Conservation (phyloP, 2,797 vertebrate species). For the Philypnodon macrostomus region DNA sequence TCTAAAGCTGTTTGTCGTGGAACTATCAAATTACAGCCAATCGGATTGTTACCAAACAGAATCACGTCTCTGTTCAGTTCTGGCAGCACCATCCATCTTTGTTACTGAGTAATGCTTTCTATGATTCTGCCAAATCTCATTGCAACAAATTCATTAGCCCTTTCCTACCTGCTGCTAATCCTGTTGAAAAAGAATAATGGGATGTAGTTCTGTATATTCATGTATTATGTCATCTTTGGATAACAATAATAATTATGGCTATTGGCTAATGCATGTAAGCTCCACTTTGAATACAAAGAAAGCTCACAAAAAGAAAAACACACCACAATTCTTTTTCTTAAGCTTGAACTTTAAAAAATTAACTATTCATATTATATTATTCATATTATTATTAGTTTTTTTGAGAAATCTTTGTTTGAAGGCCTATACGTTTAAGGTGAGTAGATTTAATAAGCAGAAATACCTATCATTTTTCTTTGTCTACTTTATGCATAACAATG, state of each 20-base stretch:
- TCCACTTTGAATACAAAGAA: too few relatives aligned
- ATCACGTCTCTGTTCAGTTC: constrained; percentile 47
- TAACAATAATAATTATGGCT: neutral
- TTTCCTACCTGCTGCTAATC: constrained; percentile 64
- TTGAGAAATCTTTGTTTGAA: too few relatives aligned
- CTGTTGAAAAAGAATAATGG: constrained; percentile 46
- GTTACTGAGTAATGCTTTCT: constrained; percentile 23
- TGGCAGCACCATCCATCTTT: constrained; percentile 50
- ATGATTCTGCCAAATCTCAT: constrained; percentile 62
- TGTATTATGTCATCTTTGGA: constrained; percentile 21
- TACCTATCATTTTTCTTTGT: too few relatives aligned
- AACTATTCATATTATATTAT: too few relatives aligned
- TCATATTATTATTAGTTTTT: too few relatives aligned
- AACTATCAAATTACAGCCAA: constrained; percentile 55
- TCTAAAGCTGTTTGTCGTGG: constrained; percentile 31
- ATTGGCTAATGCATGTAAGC: constrained; percentile 19
- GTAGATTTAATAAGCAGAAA: too few relatives aligned
- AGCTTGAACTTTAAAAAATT: too few relatives aligned
- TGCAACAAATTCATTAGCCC: constrained; percentile 57
- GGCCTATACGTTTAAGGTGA: too few relatives aligned
- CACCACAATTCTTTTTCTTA: too few relatives aligned
- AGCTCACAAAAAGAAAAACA: too few relatives aligned
- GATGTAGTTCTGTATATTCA: constrained; percentile 47
- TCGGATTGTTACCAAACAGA: constrained; percentile 58
- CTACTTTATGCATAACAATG: too few relatives aligned